Evolutionary conservation across 92 coral and sea anemone genomes (phyloP).

Genomic region (Metridium senile): DNA sequence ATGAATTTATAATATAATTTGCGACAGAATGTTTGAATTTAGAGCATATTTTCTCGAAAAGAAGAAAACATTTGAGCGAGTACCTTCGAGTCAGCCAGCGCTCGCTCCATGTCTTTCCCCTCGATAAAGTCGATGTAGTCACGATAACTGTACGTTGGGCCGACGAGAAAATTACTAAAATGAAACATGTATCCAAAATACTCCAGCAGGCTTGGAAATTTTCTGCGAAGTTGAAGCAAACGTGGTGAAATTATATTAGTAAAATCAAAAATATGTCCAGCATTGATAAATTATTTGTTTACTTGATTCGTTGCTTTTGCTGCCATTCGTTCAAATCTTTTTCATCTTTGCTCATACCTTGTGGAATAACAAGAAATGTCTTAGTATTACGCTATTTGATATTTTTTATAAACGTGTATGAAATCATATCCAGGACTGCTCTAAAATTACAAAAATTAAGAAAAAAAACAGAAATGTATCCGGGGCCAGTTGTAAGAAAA

Average conservation of each 20-base stretch:
- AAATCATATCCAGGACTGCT: no score
- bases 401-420: no score
- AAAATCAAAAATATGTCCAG: not conserved
- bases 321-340: constrained; percentile 58
- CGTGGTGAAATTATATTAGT: not conserved
- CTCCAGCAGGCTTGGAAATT: constrained; percentile 68
- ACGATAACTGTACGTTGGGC: constrained; percentile 69
- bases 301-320: constrained; percentile 57
- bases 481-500: no score
- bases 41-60: not conserved
- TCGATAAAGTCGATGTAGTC: constrained; percentile 79
- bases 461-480: no score
- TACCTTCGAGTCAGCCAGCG: constrained; percentile 19
- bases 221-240: constrained; percentile 29
- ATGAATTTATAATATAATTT: no score
- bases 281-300: not conserved
- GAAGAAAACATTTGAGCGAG: not conserved
- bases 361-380: not conserved
- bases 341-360: constrained; percentile 53
- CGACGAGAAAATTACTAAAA: constrained; percentile 71
- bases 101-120: constrained; percentile 52
- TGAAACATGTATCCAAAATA: constrained; percentile 82
- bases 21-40: not conserved
- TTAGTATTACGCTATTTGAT: not conserved
- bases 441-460: no score